Base-by-base conservation (phyloP, 2,113 vertebrate genomes). In the Patagioenas fasciata region DNA sequence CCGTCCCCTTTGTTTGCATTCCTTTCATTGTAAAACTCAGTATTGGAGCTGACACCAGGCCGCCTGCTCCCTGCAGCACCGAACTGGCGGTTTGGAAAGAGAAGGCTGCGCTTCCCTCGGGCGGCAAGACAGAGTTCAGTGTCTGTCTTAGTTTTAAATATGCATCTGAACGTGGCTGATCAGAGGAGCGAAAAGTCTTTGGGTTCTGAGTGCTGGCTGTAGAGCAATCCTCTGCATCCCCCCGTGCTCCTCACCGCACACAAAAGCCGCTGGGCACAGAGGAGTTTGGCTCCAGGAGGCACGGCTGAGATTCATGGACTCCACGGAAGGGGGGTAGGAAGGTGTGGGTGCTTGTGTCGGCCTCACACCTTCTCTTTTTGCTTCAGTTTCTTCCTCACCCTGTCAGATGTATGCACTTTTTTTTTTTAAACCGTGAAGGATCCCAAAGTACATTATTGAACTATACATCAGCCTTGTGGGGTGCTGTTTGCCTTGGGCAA, bases 61-160 rank as follows among this genome's bases (percentile, higher is more conserved):
- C 94, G 94, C 83, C 86, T 89, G 11, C 86, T 96, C 91, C 95
- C 86, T 92, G 77, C 92, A 91, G 93, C 93, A 61, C 57, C 77
- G 86, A 88, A 64, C 93, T 51, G 72, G 72, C 65, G 0, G 58
- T 94, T 95, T 93, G 85, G 87, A 89, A 95, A 54, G 70, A 79
- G 79, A 82, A 94, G 79, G 66, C 88, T 96, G 74, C 44, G 72
- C 40, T 93, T 96, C 79, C 83, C 95, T 94, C 38, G n/a, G 79
- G 94, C 80, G 58, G 29, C 51, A 60, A 97, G 87, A 7, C 82
- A 84, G 88, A 93, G 86, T 95, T 95, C 94, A 91, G 31, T 79
- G 72, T 67, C 94, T 96, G 57, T 89, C 91, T 93, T 91, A 80
- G 54, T 96, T 90, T 97, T 88, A 94, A 93, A 86, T 92, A 93